These are phyloP conservation scores for Margaritifera margaritifera DNA, from an alignment of 2,888 invertebrate genomes.

Conservation along the genomic window DNA sequence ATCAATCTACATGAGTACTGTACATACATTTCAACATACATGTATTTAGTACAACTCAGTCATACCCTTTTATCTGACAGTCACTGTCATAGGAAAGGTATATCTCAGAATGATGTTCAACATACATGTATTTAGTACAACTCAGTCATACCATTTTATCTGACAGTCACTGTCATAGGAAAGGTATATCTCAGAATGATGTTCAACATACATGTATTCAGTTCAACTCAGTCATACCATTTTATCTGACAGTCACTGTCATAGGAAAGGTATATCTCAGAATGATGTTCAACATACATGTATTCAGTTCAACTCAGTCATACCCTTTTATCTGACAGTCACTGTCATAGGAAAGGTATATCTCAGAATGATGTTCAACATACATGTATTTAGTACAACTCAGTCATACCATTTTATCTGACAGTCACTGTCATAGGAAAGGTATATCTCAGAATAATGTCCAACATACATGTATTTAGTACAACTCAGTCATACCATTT, in stretches of 20 bases:
- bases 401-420: conserved; percentile 42
- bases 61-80: conserved; percentile 45
- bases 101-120: conserved; percentile 37
- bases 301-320: background rate
- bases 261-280: conserved; percentile 43
- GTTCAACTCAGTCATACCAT: conserved; percentile 35
- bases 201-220: too few relatives aligned
- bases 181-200: conserved; percentile 47
- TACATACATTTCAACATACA: too few relatives aligned
- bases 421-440: conserved; percentile 44
- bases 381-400: too few relatives aligned
- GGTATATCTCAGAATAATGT: conserved; percentile 46
- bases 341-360: conserved; percentile 45
- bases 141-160: conserved; percentile 41
- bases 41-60: too few relatives aligned
- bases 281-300: conserved; percentile 21
- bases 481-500: conserved; percentile 43
- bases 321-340: conserved; percentile 48
- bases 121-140: too few relatives aligned
- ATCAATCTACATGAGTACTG: too few relatives aligned
- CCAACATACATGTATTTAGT: conserved; percentile 43
- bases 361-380: conserved; percentile 44
- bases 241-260: conserved; percentile 44
- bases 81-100: conserved; percentile 44
- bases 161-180: conserved; percentile 45